Percentiles rank a stretch among this genome's conserved stretches.
Conservation (phyloP, 1,140 invertebrate species). For the Papilio glaucus region DNA sequence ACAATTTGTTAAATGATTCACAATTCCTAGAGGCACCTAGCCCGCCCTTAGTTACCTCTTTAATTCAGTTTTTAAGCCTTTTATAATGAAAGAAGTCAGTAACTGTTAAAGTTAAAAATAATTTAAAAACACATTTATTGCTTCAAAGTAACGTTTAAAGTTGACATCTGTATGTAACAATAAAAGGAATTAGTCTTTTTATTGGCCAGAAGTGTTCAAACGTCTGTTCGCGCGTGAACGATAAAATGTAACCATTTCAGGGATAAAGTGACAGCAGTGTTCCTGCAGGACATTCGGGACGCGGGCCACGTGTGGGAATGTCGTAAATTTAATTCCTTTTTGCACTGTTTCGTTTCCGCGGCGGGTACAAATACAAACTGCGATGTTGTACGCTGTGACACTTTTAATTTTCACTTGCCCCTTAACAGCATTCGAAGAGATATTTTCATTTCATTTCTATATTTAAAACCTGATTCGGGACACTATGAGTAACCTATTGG, state of each 20-base stretch:
- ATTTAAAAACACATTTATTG: not conserved
- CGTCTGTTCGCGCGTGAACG: slow-evolving; percentile 2
- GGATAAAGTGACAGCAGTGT: slow-evolving; percentile 1
- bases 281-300: slow-evolving; percentile 16
- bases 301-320: slow-evolving; percentile 11
- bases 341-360: slow-evolving; percentile 14
- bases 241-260: slow-evolving; percentile 14
- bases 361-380: not conserved
- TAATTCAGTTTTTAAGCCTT: too few species aligned
- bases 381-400: slow-evolving; percentile 1
- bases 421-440: not conserved
- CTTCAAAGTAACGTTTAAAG: not conserved
- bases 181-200: slow-evolving; percentile 2
- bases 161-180: not conserved
- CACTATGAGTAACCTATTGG: not conserved
- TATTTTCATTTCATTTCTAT: not conserved
- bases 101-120: too few species aligned
- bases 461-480: not conserved
- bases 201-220: slow-evolving; percentile 10
- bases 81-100: too few species aligned
- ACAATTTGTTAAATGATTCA: too few species aligned
- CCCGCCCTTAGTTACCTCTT: too few species aligned
- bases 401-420: slow-evolving; percentile 14
- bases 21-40: too few species aligned
- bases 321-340: slow-evolving; percentile 26